Percentiles rank a stretch among this genome's conserved stretches.
These are phyloP conservation scores for Alca torda DNA, from an alignment of 2,797 vertebrate genomes.

Conservation along the genomic window DNA sequence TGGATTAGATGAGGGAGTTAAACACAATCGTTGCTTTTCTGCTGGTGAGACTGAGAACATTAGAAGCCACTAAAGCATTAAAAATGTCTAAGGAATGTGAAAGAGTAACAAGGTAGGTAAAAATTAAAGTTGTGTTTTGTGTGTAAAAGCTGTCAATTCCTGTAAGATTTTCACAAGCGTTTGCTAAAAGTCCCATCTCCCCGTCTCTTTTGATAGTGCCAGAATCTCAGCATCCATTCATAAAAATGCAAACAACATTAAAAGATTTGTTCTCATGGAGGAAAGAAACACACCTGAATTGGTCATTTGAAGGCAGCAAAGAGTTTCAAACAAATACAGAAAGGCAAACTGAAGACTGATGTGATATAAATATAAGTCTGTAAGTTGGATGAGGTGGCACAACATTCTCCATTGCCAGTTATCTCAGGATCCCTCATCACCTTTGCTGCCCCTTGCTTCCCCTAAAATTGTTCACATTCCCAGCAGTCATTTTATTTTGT, in stretches of 20 bases:
- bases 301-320: neutral
- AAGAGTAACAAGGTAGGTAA: neutral
- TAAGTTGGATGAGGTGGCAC: neutral
- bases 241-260: neutral
- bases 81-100: neutral
- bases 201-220: neutral
- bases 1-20: neutral
- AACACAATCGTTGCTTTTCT: neutral
- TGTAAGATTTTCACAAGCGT: neutral
- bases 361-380: neutral
- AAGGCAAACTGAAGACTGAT: neutral
- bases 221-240: neutral
- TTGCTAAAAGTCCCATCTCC: neutral
- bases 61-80: neutral
- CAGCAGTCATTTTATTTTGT: neutral
- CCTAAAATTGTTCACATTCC: neutral
- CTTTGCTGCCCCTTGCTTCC: neutral
- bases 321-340: neutral
- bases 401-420: neutral
- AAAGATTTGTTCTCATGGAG: neutral
- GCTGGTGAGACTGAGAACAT: neutral
- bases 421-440: neutral
- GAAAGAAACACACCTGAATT: neutral
- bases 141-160: neutral
- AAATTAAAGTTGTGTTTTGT: neutral